These are phyloP conservation scores for Pogonomyrmex barbatus DNA, from an alignment of 1,140 invertebrate genomes.

Conservation along the genomic window DNA sequence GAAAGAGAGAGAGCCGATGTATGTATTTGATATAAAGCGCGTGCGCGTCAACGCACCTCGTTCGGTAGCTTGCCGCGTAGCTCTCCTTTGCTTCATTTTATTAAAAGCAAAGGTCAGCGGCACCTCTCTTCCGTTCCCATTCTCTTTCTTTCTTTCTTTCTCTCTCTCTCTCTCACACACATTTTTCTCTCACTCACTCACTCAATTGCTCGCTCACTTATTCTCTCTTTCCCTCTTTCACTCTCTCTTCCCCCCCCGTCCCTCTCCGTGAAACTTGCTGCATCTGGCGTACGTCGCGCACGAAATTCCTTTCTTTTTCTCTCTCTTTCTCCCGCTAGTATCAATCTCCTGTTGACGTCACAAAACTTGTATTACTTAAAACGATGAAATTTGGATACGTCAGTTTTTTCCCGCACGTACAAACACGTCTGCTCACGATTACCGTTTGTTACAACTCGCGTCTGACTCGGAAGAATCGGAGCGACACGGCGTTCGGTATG, in stretches of 20 bases:
- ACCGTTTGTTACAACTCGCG: background rate
- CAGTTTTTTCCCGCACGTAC: constrained; percentile 34
- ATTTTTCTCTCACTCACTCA: background rate
- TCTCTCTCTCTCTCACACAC: background rate
- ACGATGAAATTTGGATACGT: constrained; percentile 1
- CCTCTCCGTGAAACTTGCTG: background rate
- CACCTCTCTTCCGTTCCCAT: constrained; percentile 26
- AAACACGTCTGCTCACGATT: background rate
- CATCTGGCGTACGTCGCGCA: background rate
- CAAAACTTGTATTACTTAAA: constrained; percentile 21
- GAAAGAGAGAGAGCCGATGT: constrained; percentile 47
- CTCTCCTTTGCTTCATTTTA: constrained; percentile 61
- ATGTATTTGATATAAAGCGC: constrained; percentile 54
- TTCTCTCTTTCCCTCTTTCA: background rate
- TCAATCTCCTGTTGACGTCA: constrained; percentile 27
- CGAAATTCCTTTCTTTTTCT: background rate
- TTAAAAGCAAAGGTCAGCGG: constrained; percentile 68
- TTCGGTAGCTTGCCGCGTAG: background rate
- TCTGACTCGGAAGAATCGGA: background rate
- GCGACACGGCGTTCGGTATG: constrained; percentile 37
- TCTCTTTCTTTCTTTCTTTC: background rate
- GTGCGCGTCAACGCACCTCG: constrained; percentile 31
- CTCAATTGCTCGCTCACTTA: background rate
- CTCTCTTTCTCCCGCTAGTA: constrained; percentile 25
- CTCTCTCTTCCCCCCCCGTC: background rate